Base-by-base conservation (phyloP, 2,113 vertebrate species). In the Tauraco erythrolophus region DNA sequence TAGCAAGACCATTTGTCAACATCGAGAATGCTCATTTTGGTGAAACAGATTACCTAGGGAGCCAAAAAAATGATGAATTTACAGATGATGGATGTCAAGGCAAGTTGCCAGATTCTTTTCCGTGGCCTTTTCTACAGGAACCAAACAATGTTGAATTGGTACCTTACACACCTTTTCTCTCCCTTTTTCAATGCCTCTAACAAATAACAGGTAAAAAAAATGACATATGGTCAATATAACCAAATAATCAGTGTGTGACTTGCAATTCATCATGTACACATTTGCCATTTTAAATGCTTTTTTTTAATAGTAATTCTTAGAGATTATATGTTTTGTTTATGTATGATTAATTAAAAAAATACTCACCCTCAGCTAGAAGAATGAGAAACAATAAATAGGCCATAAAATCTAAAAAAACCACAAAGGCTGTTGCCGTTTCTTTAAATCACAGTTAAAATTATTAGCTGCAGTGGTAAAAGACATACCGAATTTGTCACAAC, bases 301-400 rank as follows among this genome's bases (percentile, higher is more conserved):
- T 19, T 54, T 97, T 97, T 94, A 95, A 93, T 70, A 95, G 87
- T 50, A 0, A 92, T 94, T 97, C 96, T 90, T 94, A 92, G 76
- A 95, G 76, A 93, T 61, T 8, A 64, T 97, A 92, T 88, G 61
- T 84, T 97, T 91, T 97, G 84, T 93, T 97, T 97, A 68, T 13
- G 9, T 94, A 89, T 96, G 94, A 98, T 97, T 98, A 98, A 98
- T 98, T 97, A 92, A 97, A 93, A 98, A 98, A 97, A 97, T 97
- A 97, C 97, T 98, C 98, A 97, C 96, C 87, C 82, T 95, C 83
- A 80, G 83, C 81, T 95, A 80, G 65, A 37, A 92, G 80, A 98
- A 97, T 91, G 61, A 93, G 89, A 96, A 95, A 96, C 84, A 95
- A 97, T 98, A 97, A 98, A 98, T 96, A 82, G 81, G 68, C 62